Percentiles rank a stretch among this genome's conserved stretches.
Conservation (phyloP, 2,113 vertebrate genomes). For the Mormyrus lacerda region DNA sequence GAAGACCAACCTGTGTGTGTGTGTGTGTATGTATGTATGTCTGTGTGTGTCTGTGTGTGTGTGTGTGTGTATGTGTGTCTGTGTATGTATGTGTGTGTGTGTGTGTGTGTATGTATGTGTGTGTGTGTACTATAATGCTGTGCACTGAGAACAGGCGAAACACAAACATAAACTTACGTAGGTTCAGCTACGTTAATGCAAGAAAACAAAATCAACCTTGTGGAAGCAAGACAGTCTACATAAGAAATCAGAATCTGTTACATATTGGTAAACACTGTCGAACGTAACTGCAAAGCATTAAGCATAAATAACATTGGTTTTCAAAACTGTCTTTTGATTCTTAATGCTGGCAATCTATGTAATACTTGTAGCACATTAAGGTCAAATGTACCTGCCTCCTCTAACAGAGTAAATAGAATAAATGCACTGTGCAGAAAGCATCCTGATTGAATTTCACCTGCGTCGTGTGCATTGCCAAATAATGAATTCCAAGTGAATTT, state of each 20-base stretch:
- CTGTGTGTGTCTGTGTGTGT: too few species aligned
- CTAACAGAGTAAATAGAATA: not conserved
- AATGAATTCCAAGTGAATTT: not conserved
- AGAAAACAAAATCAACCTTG: not conserved
- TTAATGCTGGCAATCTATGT: not conserved
- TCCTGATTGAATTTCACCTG: not conserved
- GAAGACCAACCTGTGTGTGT: too few species aligned
- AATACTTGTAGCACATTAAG: not conserved
- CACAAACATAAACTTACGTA: not conserved
- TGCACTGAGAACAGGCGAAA: not conserved
- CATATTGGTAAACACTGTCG: not conserved
- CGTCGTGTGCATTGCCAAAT: not conserved
- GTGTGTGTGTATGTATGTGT: too few species aligned
- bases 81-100: too few species aligned
- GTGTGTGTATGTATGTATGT: too few species aligned
- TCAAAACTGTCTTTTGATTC: not conserved
- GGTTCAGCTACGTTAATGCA: not conserved
- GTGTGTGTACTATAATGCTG: not conserved
- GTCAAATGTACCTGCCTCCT: not conserved
- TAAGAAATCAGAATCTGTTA: not conserved
- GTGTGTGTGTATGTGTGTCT: too few species aligned
- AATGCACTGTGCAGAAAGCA: not conserved
- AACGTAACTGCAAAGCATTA: not conserved
- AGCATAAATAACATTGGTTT: too few species aligned
- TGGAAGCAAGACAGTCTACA: not conserved